Evolutionary conservation across 2,888 invertebrate genomes (phyloP), one percentile per base, ranked within the genome.

Genomic region (Andrena chrysosceles): DNA sequence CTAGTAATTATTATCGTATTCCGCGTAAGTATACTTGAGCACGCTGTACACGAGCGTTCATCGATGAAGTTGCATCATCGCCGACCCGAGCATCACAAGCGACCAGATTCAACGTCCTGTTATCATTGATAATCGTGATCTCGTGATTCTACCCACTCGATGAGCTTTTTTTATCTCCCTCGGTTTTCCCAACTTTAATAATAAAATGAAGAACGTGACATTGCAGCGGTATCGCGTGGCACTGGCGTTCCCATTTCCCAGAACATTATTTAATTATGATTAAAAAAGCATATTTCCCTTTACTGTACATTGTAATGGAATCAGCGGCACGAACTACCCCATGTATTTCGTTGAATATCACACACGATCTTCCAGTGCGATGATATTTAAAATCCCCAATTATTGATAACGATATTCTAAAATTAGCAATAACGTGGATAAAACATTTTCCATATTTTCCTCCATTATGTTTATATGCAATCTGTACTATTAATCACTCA

Each of bases 1-100:
- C 85, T 73, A 77, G 80, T 80, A 87, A 87, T 87, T 87, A 86
- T 85, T 87, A 77, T 84, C 75, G 77, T 85, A 62, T 60, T 66
- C 62, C 52, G 62, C 26, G 62, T 80, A 80, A 77, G 70, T 77
- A 68, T 62, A 33, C 64, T 64, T 60, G 60, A 60, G 23, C 52
- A 52, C n/a, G 29, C 49, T 52, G 23, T 54, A 35, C 52, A 8
- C 59, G 62, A 16, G 52, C 42, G 29, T 77, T 68, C 71, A 62
- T 78, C 78, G 81, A 87, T 71, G 85, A 86, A 62, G 54, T 66
- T 66, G 63, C 33, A 54, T 64, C 74, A 29, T 67, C 60, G 0
- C 6, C 23, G n/a, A 13, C 62, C 35, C 48, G 8, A 20, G 67
- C 70, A 54, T 67, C 72, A 20, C 16, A 2, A 2, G 31, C 8